A percentile compares a stretch with the other conserved stretches of the same genome.
phyloP scores from a whole-genome alignment of 1,140 invertebrate genomes.

The Pachypeltis micranthus region DNA sequence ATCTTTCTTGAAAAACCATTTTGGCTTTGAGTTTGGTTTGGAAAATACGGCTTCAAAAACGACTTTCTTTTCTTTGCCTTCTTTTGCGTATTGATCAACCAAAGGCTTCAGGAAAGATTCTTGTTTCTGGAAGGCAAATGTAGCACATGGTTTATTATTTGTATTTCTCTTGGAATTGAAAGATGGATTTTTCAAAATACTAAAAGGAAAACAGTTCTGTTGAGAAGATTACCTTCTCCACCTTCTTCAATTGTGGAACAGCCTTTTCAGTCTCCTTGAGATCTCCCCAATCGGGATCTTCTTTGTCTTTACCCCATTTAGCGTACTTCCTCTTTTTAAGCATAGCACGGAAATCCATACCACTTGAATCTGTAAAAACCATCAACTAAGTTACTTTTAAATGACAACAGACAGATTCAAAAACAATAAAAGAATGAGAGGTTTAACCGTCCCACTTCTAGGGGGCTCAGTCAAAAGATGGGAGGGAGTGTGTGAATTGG shows the following conservation, averaged over 20 bases:
- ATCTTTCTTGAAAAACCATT: slow-evolving; percentile 79
- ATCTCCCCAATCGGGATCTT: slow-evolving; percentile 81
- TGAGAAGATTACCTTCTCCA: slow-evolving; percentile 62
- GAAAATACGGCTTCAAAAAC: slow-evolving; percentile 81
- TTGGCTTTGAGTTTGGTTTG: slow-evolving; percentile 80
- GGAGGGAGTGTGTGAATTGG: no score
- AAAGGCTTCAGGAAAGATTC: slow-evolving; percentile 90
- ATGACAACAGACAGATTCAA: not conserved
- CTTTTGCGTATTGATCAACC: slow-evolving; percentile 86
- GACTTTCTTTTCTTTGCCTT: slow-evolving; percentile 93
- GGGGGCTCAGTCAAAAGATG: no score
- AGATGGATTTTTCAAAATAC: not conserved
- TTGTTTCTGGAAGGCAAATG: slow-evolving; percentile 65
- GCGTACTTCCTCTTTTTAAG: slow-evolving; percentile 93
- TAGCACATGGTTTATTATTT: no score
- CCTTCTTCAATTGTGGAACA: slow-evolving; percentile 73
- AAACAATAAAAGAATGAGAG: not conserved
- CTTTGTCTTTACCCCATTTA: slow-evolving; percentile 82
- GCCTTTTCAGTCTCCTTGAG: slow-evolving; percentile 85
- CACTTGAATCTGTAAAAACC: slow-evolving; percentile 64
- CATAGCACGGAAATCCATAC: slow-evolving; percentile 97
- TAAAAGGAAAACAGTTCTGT: not conserved
- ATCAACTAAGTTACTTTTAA: no score
- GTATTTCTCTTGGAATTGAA: slow-evolving; percentile 18
- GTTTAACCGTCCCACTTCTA: no score